Evolutionary conservation across 1,140 invertebrate genomes (phyloP), one percentile per base, ranked within the genome.

Genomic region (Drosophila sturtevanti): DNA sequence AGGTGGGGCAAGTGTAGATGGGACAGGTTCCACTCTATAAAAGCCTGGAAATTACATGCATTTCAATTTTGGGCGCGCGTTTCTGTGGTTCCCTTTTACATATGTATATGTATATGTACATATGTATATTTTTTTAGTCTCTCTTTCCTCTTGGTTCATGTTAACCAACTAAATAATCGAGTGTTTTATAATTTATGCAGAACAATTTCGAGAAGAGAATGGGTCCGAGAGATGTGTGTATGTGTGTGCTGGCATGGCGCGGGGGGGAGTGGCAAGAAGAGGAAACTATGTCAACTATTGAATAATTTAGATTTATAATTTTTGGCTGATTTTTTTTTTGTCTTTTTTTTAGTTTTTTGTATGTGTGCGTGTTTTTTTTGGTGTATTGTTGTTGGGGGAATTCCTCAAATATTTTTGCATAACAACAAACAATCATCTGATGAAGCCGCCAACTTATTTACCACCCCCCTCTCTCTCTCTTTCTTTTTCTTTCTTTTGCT

Each of bases 391-490:
- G 12, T 27, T 35, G 59, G 77, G 77, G 84, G 80, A 89, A 89
- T 89, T 89, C 84, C 84, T 89, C 68, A 89, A 59, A 89, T 80
- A 89, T 80, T 89, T 89, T 89, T 78, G 80, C 84, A 89, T 89
- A 89, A 80, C 68, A 73, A 74, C 41, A 44, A 35, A 35, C 41
- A 85, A 78, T 31, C 65, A 58, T 22, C 68, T 77, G 71, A 79
- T 77, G 69, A 77, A 72, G 77, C 73, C 77, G 84, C 64, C 77
- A 78, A 66, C 74, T 72, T 61, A 82, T 70, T 72, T 63, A 69
- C 37, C 38, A 69, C 37, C 38, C 18, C 65, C 41, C 55, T 66
- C 51, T 79, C 41, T 11, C 63, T 68, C 27, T 67, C 63, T 68
- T 64, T 67, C 75, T 67, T 31, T 31, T 31, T 31, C 27, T 31